These are phyloP conservation scores for Coracias cyanogaster DNA, from an alignment of 2,797 vertebrate genomes.

Conservation along the genomic window DNA sequence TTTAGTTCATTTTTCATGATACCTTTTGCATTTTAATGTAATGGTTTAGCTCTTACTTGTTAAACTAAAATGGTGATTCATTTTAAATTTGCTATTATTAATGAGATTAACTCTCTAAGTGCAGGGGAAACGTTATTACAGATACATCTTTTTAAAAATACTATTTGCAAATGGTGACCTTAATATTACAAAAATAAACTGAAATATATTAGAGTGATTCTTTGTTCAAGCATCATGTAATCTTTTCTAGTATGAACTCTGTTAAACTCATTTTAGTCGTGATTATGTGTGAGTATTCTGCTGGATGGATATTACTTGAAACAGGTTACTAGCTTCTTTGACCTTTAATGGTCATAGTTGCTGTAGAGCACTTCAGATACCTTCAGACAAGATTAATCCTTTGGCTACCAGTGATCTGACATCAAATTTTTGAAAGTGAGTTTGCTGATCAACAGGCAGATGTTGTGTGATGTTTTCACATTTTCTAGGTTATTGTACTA, in stretches of 20 bases:
- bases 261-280: neutral
- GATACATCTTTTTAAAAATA: neutral
- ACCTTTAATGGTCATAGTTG: neutral
- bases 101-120: neutral
- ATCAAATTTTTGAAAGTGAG: neutral
- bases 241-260: neutral
- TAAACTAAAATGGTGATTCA: neutral
- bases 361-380: neutral
- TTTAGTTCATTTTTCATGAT: neutral
- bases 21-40: neutral
- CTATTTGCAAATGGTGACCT: neutral
- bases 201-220: neutral
- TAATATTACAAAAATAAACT: neutral
- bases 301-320: neutral
- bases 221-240: neutral
- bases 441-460: neutral
- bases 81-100: neutral
- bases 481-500: neutral
- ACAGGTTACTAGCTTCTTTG: neutral
- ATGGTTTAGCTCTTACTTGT: neutral
- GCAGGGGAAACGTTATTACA: neutral
- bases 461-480: neutral
- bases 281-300: neutral
- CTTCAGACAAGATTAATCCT: neutral
- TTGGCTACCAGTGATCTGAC: neutral